phyloP scores from a whole-genome alignment of 2,113 vertebrate species.

The Hippocampus abdominalis region DNA sequence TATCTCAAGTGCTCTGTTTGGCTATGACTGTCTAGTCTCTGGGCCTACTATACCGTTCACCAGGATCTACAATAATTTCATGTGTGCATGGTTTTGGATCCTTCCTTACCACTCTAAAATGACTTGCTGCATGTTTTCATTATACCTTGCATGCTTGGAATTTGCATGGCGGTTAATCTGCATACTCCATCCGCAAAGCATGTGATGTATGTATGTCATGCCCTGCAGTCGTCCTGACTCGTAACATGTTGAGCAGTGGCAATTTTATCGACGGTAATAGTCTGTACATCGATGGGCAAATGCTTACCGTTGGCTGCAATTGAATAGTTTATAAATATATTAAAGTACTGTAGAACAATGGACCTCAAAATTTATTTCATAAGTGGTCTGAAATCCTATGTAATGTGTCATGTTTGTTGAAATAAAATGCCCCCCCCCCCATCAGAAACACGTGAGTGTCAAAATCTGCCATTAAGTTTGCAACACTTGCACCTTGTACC shows the following conservation, averaged over 20 bases:
- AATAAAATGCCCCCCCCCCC: slow-evolving; percentile 19
- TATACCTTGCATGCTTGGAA: background rate
- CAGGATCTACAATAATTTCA: background rate
- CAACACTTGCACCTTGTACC: slow-evolving; percentile 17
- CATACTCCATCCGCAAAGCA: background rate
- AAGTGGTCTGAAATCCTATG: slow-evolving; percentile 25
- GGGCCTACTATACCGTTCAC: slow-evolving; percentile 17
- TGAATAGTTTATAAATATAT: background rate
- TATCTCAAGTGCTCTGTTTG: slow-evolving; percentile 20
- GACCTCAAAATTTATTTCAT: slow-evolving; percentile 2
- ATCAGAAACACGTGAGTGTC: background rate
- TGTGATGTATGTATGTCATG: slow-evolving; percentile 1
- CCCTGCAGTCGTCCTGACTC: slow-evolving; percentile 13
- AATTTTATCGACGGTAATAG: slow-evolving; percentile 22
- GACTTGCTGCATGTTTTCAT: background rate
- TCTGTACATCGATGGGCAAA: slow-evolving; percentile 20
- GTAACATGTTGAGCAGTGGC: slow-evolving; percentile 20
- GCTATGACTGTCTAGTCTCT: slow-evolving; percentile 8
- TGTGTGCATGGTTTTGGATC: background rate
- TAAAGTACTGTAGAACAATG: background rate
- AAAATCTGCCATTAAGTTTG: background rate
- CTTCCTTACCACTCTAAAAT: background rate
- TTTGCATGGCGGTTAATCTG: slow-evolving; percentile 12
- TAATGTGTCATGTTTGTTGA: slow-evolving; percentile 18
- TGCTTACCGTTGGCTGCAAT: background rate